Base-by-base conservation (phyloP, 2,797 vertebrate species). In the Macroramphosus scolopax region DNA sequence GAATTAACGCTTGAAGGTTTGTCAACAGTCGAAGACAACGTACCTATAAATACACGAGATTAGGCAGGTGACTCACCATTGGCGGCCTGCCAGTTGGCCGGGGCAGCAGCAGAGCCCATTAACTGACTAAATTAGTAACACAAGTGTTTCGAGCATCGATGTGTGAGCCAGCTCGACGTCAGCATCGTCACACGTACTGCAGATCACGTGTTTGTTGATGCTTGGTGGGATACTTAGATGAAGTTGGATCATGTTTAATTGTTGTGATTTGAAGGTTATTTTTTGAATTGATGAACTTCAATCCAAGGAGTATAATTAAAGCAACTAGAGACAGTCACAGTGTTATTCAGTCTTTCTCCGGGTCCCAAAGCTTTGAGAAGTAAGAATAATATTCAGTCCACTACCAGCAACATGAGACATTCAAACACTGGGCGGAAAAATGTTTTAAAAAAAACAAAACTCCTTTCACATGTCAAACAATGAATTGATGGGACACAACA, bases 391-490 rank as follows among this genome's bases (percentile, higher is more conserved):
- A 22, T 18, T 4, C 16, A 50, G 2, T 11, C 26, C 7, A 11
- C 33, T n/a, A 13, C 4, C 6, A 57, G 29, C 48, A 36, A 43
- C 47, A 25, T 6, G 25, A 46, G 37, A 69, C 68, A 54, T 20
- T 15, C 41, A 52, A 67, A 69, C 26, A 40, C n/a, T 32, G 12
- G 45, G 52, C 37, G 37, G 43, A 67, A 58, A 65, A 72, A 63
- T 35, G 47, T 62, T 56, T 59, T 44, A 2, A n/a, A 34, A 44
- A 57, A 53, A n/a, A n/a, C 44, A 56, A 74, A 59, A 54, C 22
- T 25, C 9, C 31, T 46, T 26, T 67, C 51, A 63, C 32, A 58
- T 43, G 34, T 63, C 33, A 76, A 84, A 89, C 86, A 89, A 85
- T 80, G 78, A 63, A 47, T 72, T 29, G 33, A 59, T 66, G 62